Percentiles rank a stretch among this genome's conserved stretches.
Evolutionary conservation across 2,888 invertebrate species (phyloP).

Genomic region (Bursaphelenchus okinawaensis): DNA sequence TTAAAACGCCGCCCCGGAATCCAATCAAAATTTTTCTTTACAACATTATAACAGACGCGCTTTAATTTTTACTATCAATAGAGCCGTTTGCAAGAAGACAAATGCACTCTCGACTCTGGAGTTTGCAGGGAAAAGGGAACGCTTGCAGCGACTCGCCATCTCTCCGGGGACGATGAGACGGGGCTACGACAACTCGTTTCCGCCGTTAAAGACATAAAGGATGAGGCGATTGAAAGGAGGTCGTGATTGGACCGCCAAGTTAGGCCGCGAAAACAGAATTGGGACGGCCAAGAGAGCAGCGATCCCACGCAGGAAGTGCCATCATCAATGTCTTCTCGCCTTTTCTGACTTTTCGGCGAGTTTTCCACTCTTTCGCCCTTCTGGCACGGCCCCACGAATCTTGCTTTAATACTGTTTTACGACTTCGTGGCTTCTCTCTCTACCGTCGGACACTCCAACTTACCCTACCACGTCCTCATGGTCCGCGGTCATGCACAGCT

Average conservation of each 20-base stretch:
- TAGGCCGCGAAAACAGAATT: not conserved
- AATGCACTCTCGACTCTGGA: not conserved
- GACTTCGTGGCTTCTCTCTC: not conserved
- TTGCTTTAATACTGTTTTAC: not conserved
- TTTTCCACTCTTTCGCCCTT: not conserved
- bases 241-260: not conserved
- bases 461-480: not conserved
- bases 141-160: not conserved
- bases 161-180: not conserved
- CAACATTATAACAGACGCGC: not conserved
- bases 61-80: not conserved
- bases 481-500: not conserved
- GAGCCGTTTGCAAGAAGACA: not conserved
- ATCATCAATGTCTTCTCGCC: constrained; percentile 2
- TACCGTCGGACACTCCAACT: not conserved
- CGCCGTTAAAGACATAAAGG: not conserved
- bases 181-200: not conserved
- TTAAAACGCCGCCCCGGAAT: too few relatives aligned
- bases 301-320: not conserved
- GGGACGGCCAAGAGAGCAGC: not conserved
- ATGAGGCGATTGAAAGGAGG: too few relatives aligned
- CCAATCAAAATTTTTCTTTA: not conserved
- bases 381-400: not conserved
- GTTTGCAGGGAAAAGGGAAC: not conserved
- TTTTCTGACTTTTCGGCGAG: constrained; percentile 2